phyloP scores from a whole-genome alignment of 1,140 invertebrate species.

The Scaptomyza montana region DNA sequence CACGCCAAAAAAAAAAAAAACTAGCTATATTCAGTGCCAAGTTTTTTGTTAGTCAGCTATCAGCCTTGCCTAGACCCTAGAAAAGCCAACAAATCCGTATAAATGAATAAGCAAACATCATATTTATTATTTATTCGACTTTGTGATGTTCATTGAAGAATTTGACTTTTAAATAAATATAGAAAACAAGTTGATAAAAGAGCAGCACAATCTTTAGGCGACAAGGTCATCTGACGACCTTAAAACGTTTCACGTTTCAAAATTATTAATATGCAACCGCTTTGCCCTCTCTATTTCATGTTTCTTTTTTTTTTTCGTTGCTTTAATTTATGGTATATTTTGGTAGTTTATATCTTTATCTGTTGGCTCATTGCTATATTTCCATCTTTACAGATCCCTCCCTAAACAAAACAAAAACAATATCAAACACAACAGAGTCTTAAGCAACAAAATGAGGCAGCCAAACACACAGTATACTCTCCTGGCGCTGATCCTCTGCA shows the following conservation, averaged over 20 bases:
- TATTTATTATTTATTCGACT: conserved; percentile 2
- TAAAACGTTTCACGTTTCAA: conserved; percentile 19
- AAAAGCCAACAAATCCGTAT: conserved; percentile 19
- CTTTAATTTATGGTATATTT: not conserved
- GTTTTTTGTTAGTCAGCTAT: not conserved
- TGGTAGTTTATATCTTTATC: not conserved
- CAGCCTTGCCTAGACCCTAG: conserved; percentile 23
- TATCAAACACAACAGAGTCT: conserved; percentile 12
- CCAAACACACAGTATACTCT: conserved; percentile 61
- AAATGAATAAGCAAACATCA: conserved; percentile 22
- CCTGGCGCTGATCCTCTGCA: conserved; percentile 61
- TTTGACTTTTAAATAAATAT: conserved; percentile 11
- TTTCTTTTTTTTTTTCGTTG: not conserved
- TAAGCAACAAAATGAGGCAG: conserved; percentile 66
- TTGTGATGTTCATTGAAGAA: conserved; percentile 31
- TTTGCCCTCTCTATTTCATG: not conserved
- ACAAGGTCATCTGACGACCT: conserved; percentile 28
- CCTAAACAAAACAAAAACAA: too few relatives aligned
- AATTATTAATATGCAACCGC: conserved; percentile 23
- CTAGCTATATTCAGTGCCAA: conserved; percentile 19
- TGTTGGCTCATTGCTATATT: conserved; percentile 13
- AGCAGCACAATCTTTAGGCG: conserved; percentile 20
- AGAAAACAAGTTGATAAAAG: conserved; percentile 19
- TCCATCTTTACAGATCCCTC: conserved; percentile 21
- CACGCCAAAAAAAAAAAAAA: not conserved